Conservation (phyloP, 1,140 invertebrate genomes). For the Schlechtendalia chinensis region DNA sequence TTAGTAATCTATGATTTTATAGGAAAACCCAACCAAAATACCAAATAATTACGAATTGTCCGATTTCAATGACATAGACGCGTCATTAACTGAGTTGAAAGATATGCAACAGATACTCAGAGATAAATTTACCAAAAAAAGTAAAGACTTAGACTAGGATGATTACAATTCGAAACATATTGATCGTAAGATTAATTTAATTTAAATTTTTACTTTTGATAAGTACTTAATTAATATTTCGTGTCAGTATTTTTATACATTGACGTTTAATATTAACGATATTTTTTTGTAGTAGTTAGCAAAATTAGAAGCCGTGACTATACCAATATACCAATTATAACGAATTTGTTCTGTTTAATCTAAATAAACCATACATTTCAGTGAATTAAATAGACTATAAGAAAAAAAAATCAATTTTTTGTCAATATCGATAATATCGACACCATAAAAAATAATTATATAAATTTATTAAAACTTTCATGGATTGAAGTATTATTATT, state of each 20-base stretch:
- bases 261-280: not conserved
- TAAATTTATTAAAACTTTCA: too few species aligned
- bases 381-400: too few species aligned
- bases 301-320: conserved; percentile 39
- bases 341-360: too few species aligned
- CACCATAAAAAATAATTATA: too few species aligned
- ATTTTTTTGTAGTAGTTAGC: not conserved
- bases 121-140: conserved; percentile 18
- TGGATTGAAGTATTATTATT: too few species aligned
- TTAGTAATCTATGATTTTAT: too few species aligned
- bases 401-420: too few species aligned
- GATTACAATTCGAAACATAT: conserved; percentile 2
- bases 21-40: conserved; percentile 21
- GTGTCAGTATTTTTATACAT: not conserved
- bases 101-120: conserved; percentile 42
- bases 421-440: too few species aligned
- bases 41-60: conserved; percentile 31
- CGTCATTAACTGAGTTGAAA: conserved; percentile 17
- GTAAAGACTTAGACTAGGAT: not conserved
- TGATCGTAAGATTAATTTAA: not conserved
- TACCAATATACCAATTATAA: too few species aligned
- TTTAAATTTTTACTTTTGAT: not conserved
- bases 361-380: too few species aligned
- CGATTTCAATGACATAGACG: conserved; percentile 40
- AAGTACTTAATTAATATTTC: not conserved